Evolutionary conservation across 2,888 invertebrate genomes (phyloP), one percentile per base, ranked within the genome.

Genomic region (Melanostoma scalare): DNA sequence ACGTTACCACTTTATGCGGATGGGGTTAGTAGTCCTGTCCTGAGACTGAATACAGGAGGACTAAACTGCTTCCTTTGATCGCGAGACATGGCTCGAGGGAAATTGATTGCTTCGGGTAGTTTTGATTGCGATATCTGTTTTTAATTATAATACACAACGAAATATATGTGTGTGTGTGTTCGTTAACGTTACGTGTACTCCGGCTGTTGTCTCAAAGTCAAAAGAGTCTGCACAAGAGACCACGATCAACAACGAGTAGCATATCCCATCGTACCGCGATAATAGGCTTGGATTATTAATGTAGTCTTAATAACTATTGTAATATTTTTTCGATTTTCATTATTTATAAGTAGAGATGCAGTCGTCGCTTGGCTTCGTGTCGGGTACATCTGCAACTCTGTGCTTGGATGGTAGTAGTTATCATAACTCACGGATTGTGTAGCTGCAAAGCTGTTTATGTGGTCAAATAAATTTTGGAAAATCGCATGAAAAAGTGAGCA

Each of bases 121-220:
- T 85, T 80, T 85, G 85, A 85, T 85, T 85, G 85, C 85, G 85
- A 85, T 85, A 85, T 85, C 85, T 85, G 85, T 85, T 85, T 84
- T 85, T 85, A 85, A 85, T 85, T 85, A 85, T 85, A 85, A 80
- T 80, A 80, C 85, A 79, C 79, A 79, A 73, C 50, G 56, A 71
- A 74, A 61, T 71, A 42, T 74, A 69, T 52, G 74, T 60, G 76
- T 20, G 20, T 20, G 20, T 20, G 20, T 20, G 20, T 20, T 20
- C 20, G 20, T 20, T 20, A 20, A 20, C 20, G 20, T 20, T 20
- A 20, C 20, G 20, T 20, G 20, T 20, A 20, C 63, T 60, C 63
- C 56, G 20, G 76, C 55, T 50, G 63, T 53, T 63, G 71, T 48
- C 61, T 46, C 40, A 31, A 52, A 20, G 4, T 40, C 50, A 31